A percentile compares a stretch with the other conserved stretches of the same genome.
Conservation (phyloP, 2,113 vertebrate genomes). For the Grallaria varia region DNA sequence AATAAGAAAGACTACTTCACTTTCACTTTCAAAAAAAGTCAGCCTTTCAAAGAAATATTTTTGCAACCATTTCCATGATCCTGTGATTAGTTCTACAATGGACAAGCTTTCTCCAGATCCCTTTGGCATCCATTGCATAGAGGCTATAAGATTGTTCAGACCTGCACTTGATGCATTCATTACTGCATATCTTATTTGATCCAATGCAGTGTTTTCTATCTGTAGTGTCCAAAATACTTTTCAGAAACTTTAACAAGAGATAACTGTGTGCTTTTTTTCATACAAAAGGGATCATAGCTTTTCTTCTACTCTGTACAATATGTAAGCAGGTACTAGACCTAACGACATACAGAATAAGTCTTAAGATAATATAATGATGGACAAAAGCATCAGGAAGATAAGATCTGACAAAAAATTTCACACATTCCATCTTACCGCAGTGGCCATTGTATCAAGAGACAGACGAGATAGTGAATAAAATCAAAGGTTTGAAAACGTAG, state of each 20-base stretch:
- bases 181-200: not conserved
- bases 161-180: not conserved
- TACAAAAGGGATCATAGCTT: not conserved
- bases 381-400: not conserved
- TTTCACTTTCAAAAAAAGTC: not conserved
- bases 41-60: not conserved
- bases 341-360: not conserved
- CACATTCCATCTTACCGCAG: not conserved
- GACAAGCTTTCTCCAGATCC: not conserved
- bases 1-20: not conserved
- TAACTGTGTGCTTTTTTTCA: not conserved
- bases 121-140: not conserved
- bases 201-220: not conserved
- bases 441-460: not conserved
- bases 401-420: not conserved
- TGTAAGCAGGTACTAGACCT: not conserved
- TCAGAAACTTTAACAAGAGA: not conserved
- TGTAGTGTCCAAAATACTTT: not conserved
- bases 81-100: not conserved
- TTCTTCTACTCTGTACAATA: not conserved
- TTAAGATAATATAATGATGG: not conserved
- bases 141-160: not conserved
- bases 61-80: not conserved
- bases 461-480: not conserved
- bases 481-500: not conserved